phyloP scores from a whole-genome alignment of 2,797 vertebrate species.

The Lacerta bilineata region DNA sequence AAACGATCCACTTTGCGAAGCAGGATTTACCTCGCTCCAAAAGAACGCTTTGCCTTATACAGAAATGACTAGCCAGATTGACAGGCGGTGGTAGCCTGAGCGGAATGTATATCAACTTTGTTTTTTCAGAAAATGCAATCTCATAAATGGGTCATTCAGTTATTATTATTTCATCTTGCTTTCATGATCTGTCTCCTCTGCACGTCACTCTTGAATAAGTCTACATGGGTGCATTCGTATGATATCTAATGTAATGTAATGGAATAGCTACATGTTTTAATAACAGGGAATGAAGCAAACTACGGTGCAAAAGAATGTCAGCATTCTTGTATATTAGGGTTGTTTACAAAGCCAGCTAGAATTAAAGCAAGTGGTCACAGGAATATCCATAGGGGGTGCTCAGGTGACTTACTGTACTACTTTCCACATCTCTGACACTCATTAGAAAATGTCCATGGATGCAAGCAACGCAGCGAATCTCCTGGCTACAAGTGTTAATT shows the following conservation, averaged over 20 bases:
- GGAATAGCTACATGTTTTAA: not conserved
- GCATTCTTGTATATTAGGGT: not conserved
- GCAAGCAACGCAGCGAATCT: not conserved
- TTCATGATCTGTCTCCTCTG: not conserved
- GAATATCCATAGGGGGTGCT: not conserved
- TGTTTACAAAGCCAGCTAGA: not conserved
- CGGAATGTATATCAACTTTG: not conserved
- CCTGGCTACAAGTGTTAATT: conserved; percentile 24
- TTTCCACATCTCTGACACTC: not conserved
- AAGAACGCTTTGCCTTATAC: conserved; percentile 25
- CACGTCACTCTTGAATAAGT: not conserved
- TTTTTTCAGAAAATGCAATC: not conserved
- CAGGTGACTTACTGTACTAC: not conserved
- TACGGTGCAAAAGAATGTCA: not conserved
- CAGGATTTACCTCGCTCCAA: too few relatives aligned
- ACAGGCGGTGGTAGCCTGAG: conserved; percentile 20
- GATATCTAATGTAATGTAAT: not conserved
- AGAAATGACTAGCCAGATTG: conserved; percentile 11
- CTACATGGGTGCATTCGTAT: not conserved
- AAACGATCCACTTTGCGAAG: not conserved
- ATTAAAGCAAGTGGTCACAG: not conserved
- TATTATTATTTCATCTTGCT: not conserved
- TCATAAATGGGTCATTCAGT: not conserved
- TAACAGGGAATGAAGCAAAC: not conserved
- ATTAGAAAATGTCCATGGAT: not conserved